Conservation (phyloP, 2,113 vertebrate species). For the Dermatemys mawii region DNA sequence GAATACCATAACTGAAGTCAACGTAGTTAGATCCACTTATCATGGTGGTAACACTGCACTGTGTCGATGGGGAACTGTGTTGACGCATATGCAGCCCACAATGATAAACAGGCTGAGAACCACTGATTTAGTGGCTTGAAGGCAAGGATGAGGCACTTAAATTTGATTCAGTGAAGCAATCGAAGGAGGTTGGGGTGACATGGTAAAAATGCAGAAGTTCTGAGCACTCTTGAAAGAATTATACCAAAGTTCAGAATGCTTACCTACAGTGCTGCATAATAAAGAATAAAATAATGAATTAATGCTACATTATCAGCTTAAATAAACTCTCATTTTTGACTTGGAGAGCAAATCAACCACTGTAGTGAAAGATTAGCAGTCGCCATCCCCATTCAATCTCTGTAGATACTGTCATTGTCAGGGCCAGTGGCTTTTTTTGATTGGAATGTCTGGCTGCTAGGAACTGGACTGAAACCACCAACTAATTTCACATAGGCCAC, state of each 20-base stretch:
- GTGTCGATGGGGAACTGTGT: too few species aligned
- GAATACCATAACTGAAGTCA: too few species aligned
- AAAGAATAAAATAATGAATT: background rate
- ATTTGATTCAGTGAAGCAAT: background rate
- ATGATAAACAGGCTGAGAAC: too few species aligned
- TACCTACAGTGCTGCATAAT: background rate
- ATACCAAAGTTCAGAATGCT: background rate
- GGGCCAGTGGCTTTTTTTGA: background rate
- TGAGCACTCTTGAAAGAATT: background rate
- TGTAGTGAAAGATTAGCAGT: background rate
- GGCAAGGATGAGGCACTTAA: background rate
- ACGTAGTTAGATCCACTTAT: too few species aligned
- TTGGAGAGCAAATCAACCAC: background rate
- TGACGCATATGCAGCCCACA: too few species aligned
- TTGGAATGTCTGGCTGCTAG: constrained; percentile 30
- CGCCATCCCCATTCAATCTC: background rate
- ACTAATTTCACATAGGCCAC: background rate
- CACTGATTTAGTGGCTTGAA: background rate
- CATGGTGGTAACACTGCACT: too few species aligned
- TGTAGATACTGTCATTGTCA: background rate
- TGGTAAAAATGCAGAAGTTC: background rate
- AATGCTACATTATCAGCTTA: background rate
- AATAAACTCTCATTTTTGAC: background rate
- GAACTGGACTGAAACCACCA: background rate
- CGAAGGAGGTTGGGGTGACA: rapidly evolving